Base-by-base conservation (phyloP, 2,797 vertebrate genomes). In the Halcyon smyrnensis region DNA sequence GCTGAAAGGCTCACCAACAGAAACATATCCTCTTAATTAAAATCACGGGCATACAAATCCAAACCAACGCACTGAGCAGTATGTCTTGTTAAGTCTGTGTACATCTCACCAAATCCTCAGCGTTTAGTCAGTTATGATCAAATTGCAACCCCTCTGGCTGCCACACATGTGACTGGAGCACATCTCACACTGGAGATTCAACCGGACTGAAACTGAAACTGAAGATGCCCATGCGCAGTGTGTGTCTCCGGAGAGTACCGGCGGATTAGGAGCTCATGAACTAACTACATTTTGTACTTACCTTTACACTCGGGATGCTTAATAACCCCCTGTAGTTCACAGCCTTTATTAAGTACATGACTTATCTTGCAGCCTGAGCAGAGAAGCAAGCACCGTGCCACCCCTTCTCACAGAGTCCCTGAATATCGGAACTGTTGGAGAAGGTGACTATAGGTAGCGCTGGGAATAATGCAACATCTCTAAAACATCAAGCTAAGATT, bases 191-290 rank as follows among this genome's bases (percentile, higher is more conserved):
- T 0, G 0, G n/a, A 85, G 46, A 34, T 32, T 43, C 53, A 57
- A 5, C 10, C 1, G 0, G 76, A 23, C 28, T 50, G 19, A 88
- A 74, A n/a, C 41, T 30, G 54, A 59, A 84, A 46, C 20, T 64
- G 45, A 59, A 2, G 3, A 48, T 53, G 83, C 19, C 65, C 76
- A 19, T 0, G 0, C 0, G 0, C 18, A 18, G 43, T 1, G 8
- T 19, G 32, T 28, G 36, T 23, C 71, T 15, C 89, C 3, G 1
- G 37, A 67, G 43, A 80, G 34, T 30, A 50, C 39, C 2, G 0
- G 6, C 0, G 0, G 51, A 63, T 70, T n/a, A 41, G 79, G 15
- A 90, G 30, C 34, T 90, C 27, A 18, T 6, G 14, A 60, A 67
- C 28, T n/a, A 83, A 25, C 54, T 20, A 34, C 8, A 5, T 30